A percentile compares a stretch with the other conserved stretches of the same genome.
Conservation (phyloP, 2,888 invertebrate genomes). For the Drosophila monieri region DNA sequence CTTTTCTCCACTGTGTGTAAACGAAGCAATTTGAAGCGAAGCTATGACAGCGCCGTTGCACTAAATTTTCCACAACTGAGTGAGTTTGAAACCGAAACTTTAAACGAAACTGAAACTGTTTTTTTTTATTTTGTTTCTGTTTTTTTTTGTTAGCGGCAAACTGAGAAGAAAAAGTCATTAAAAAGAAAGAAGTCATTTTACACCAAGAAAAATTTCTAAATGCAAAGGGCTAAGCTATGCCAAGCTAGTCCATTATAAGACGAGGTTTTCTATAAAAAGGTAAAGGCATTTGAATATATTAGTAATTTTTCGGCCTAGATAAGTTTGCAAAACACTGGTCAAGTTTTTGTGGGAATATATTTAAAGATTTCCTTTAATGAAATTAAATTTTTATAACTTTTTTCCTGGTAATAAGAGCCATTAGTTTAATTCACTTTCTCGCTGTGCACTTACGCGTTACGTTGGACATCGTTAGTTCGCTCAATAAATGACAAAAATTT, state of each 20-base stretch:
- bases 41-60: slow-evolving; percentile 61
- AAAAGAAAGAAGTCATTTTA: slow-evolving; percentile 6
- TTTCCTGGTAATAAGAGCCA: background rate
- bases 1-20: slow-evolving; percentile 52
- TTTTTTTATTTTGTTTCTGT: slow-evolving; percentile 65
- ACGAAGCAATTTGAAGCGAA: slow-evolving; percentile 66
- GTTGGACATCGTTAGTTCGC: slow-evolving; percentile 76
- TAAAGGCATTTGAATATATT: too few relatives aligned
- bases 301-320: too few relatives aligned
- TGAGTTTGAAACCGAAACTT: slow-evolving; percentile 69
- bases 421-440: slow-evolving; percentile 7
- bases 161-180: slow-evolving; percentile 13
- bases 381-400: background rate
- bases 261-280: too few relatives aligned
- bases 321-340: background rate
- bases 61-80: slow-evolving; percentile 78
- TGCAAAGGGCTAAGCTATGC: too few relatives aligned
- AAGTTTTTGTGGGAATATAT: background rate
- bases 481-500: slow-evolving; percentile 65
- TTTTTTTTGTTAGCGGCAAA: slow-evolving; percentile 6
- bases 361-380: background rate
- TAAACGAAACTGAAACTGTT: slow-evolving; percentile 77
- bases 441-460: slow-evolving; percentile 51
- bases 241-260: too few relatives aligned
- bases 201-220: background rate